phyloP scores from a whole-genome alignment of 2,797 vertebrate species.

The Etheostoma nigrum region DNA sequence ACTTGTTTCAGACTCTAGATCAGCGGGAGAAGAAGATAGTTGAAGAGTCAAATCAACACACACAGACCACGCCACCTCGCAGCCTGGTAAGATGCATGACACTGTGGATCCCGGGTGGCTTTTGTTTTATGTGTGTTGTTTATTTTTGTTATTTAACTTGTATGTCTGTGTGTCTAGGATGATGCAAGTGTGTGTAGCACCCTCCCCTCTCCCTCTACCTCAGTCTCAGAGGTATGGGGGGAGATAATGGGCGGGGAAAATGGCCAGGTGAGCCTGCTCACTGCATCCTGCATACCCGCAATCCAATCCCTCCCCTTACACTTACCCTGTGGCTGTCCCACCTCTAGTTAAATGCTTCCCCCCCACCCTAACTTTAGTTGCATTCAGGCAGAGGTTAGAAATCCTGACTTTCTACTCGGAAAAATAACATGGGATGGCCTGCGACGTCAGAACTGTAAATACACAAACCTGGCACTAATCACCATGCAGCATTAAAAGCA shows the following conservation, averaged over 20 bases:
- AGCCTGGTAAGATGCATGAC: slow-evolving; percentile 71
- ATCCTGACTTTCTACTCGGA: slow-evolving; percentile 23
- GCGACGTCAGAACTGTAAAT: background rate
- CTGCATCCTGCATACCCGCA: slow-evolving; percentile 24
- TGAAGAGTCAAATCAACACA: slow-evolving; percentile 71
- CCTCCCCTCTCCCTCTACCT: slow-evolving; percentile 56
- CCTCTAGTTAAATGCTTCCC: slow-evolving; percentile 10
- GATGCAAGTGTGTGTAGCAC: slow-evolving; percentile 57
- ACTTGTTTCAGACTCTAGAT: slow-evolving; percentile 67
- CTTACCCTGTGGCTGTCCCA: slow-evolving; percentile 9
- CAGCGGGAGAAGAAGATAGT: slow-evolving; percentile 66
- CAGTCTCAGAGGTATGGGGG: slow-evolving; percentile 56
- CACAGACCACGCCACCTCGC: slow-evolving; percentile 74
- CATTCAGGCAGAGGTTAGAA: slow-evolving; percentile 7
- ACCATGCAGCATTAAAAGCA: background rate
- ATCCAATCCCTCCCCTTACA: slow-evolving; percentile 25
- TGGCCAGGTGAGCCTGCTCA: slow-evolving; percentile 70
- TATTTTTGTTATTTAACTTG: slow-evolving; percentile 31
- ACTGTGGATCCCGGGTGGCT: background rate
- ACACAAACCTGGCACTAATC: background rate
- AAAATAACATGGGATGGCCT: background rate
- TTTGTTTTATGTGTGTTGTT: background rate
- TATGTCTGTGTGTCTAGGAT: slow-evolving; percentile 67
- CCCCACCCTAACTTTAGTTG: background rate
- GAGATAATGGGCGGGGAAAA: slow-evolving; percentile 53